Percentiles rank a stretch among this genome's conserved stretches.
Conservation (phyloP, 1,140 invertebrate genomes). For the Steinernema feltiae region DNA sequence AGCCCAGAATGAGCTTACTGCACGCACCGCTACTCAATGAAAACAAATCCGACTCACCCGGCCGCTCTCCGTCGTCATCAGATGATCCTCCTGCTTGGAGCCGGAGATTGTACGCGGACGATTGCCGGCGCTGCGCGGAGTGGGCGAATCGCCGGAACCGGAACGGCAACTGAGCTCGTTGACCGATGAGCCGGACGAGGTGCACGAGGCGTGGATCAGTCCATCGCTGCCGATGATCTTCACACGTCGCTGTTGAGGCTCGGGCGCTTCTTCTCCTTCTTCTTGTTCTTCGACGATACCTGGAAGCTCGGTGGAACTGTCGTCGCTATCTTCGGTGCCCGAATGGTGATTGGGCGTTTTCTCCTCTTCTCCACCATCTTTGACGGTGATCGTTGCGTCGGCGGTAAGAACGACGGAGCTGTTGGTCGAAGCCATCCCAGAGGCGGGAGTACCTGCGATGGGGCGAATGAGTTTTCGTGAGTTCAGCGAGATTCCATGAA, state of each 20-base stretch:
- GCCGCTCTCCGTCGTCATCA: conserved; percentile 35
- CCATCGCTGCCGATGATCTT: not conserved
- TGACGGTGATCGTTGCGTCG: not conserved
- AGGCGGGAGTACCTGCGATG: too few relatives aligned
- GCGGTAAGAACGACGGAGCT: too few relatives aligned
- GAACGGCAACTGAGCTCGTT: conserved; percentile 30
- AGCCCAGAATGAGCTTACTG: too few relatives aligned
- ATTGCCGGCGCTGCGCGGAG: conserved; percentile 19
- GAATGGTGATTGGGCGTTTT: not conserved
- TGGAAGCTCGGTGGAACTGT: not conserved
- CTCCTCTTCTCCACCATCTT: not conserved
- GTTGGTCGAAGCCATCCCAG: too few relatives aligned
- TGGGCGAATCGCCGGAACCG: conserved; percentile 22
- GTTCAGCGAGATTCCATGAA: too few relatives aligned
- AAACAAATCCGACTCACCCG: too few relatives aligned
- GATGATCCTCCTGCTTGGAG: conserved; percentile 31
- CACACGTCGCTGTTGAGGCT: not conserved
- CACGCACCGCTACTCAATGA: too few relatives aligned
- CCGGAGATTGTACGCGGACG: conserved; percentile 28
- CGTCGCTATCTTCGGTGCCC: conserved; percentile 2
- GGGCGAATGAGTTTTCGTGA: too few relatives aligned
- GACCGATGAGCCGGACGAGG: conserved; percentile 34
- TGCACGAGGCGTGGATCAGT: not conserved
- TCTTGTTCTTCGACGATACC: too few relatives aligned
- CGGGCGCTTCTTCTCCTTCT: not conserved